A percentile compares a stretch with the other conserved stretches of the same genome.
Conservation (phyloP, 2,113 vertebrate species). For the Girardinichthys multiradiatus region DNA sequence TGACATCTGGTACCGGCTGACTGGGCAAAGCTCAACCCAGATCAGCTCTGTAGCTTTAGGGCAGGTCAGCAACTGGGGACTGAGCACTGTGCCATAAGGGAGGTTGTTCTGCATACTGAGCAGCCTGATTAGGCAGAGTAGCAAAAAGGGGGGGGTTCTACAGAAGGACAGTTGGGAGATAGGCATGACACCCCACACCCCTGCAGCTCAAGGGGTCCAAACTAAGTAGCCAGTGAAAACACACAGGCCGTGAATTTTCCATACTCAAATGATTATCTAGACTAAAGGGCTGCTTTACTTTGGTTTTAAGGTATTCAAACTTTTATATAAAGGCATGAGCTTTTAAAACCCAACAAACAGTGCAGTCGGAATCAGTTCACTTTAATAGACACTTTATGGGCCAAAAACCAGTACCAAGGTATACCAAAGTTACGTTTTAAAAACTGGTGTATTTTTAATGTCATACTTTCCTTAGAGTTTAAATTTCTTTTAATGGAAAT, state of each 20-base stretch:
- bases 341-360: not conserved
- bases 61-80: conserved; percentile 73
- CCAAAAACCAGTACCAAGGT: too few relatives aligned
- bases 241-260: conserved; percentile 20
- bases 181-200: conserved; percentile 59
- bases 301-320: not conserved
- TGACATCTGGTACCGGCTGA: conserved; percentile 75
- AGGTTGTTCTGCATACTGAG: conserved; percentile 74
- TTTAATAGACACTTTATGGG: conserved; percentile 2
- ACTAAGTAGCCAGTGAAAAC: conserved; percentile 59
- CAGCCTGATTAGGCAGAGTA: conserved; percentile 74
- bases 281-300: not conserved
- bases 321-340: too few relatives aligned
- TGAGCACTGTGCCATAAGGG: conserved; percentile 60
- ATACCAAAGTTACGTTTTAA: too few relatives aligned
- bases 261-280: conserved; percentile 12
- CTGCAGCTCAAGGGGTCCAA: conserved; percentile 50
- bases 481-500: too few relatives aligned
- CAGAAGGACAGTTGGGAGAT: conserved; percentile 60
- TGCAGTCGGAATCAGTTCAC: conserved; percentile 4
- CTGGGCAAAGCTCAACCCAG: conserved; percentile 69
- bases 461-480: too few relatives aligned
- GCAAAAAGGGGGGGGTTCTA: conserved; percentile 52
- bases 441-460: too few relatives aligned
- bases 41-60: conserved; percentile 69